These are phyloP conservation scores for Lanistes nyassanus DNA, from an alignment of 1,140 invertebrate genomes.

Conservation along the genomic window DNA sequence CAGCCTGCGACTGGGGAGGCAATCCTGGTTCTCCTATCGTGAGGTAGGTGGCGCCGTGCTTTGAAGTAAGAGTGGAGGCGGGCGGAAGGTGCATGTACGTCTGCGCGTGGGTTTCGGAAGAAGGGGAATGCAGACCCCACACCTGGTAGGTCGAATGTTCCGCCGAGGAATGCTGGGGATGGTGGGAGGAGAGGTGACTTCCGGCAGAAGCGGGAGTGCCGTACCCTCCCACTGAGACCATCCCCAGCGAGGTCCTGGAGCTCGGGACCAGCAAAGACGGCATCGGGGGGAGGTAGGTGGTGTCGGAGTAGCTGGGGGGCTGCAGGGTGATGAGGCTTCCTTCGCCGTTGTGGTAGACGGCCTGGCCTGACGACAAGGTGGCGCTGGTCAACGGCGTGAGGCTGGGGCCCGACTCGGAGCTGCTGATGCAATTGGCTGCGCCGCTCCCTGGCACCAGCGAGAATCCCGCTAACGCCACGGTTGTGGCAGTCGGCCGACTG, in stretches of 20 bases:
- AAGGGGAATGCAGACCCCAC: neutral
- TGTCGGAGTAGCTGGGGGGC: constrained; percentile 27
- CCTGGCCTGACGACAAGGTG: constrained; percentile 11
- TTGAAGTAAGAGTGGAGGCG: constrained; percentile 19
- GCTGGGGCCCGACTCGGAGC: neutral
- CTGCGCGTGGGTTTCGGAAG: neutral
- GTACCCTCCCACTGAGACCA: constrained; percentile 20
- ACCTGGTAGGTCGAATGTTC: neutral
- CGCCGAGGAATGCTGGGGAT: neutral
- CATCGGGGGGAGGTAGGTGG: constrained; percentile 17
- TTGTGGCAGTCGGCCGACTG: constrained; percentile 21
- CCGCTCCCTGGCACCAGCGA: neutral
- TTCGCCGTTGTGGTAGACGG: constrained; percentile 23
- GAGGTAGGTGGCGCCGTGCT: constrained; percentile 19
- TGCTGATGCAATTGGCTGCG: neutral
- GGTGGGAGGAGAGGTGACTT: neutral
- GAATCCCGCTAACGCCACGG: constrained; percentile 17
- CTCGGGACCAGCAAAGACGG: constrained; percentile 20
- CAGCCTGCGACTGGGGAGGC: neutral
- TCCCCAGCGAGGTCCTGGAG: neutral
- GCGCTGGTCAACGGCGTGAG: constrained; percentile 27
- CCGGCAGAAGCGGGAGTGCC: neutral
- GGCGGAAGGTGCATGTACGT: constrained; percentile 22
- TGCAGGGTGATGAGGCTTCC: constrained; percentile 24
- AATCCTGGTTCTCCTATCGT: neutral